phyloP scores from a whole-genome alignment of 2,888 invertebrate species.

The Malthinus flaveolus region DNA sequence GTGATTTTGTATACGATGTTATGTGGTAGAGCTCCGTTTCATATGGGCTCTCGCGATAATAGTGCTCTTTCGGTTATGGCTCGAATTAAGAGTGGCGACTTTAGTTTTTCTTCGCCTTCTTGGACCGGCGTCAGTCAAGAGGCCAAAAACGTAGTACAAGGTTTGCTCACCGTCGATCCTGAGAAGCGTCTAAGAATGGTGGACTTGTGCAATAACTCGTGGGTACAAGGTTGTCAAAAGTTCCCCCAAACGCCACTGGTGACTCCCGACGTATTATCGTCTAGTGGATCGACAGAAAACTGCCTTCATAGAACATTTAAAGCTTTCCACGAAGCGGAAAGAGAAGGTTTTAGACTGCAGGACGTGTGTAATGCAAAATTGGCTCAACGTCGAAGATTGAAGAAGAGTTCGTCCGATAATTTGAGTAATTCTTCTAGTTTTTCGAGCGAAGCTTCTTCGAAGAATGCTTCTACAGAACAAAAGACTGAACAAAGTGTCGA shows the following conservation, averaged over 20 bases:
- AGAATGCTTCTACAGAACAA: constrained; percentile 40
- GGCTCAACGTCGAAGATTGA: constrained; percentile 68
- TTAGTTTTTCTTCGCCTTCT: constrained; percentile 69
- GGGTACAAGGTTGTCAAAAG: constrained; percentile 60
- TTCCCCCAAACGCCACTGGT: constrained; percentile 61
- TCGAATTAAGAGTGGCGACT: constrained; percentile 77
- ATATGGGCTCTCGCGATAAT: constrained; percentile 68
- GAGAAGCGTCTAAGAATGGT: constrained; percentile 68
- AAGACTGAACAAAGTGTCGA: constrained; percentile 40
- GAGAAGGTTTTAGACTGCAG: constrained; percentile 73
- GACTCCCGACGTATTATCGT: constrained; percentile 63
- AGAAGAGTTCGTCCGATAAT: constrained; percentile 58
- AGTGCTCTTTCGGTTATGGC: constrained; percentile 78
- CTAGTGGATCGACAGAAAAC: constrained; percentile 56
- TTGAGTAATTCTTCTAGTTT: constrained; percentile 52
- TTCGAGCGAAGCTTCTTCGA: constrained; percentile 46
- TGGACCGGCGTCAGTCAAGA: constrained; percentile 75
- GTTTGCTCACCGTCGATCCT: constrained; percentile 80
- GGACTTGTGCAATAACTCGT: constrained; percentile 68
- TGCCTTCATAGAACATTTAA: constrained; percentile 66
- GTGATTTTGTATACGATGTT: constrained; percentile 78
- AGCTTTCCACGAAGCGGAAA: constrained; percentile 69
- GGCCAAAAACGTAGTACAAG: constrained; percentile 75
- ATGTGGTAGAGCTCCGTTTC: constrained; percentile 87
- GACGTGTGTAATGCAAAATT: constrained; percentile 73